phyloP scores from a whole-genome alignment of 2,797 vertebrate genomes.

The Nyctalus aviator region DNA sequence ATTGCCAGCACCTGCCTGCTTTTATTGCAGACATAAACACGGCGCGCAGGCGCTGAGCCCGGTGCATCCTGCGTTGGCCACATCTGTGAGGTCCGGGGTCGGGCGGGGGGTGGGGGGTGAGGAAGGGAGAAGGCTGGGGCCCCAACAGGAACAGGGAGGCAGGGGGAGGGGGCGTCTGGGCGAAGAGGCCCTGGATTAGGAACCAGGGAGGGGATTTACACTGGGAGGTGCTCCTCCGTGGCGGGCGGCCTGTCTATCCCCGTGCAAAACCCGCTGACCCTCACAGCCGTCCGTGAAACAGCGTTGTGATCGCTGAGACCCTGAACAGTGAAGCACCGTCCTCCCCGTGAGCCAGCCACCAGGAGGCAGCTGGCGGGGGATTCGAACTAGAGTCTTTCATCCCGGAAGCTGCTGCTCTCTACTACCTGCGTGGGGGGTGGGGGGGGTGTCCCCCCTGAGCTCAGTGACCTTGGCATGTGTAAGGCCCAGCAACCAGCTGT shows the following conservation, averaged over 20 bases:
- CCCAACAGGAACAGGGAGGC: accelerated
- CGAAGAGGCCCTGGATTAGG: neutral
- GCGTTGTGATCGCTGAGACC: neutral
- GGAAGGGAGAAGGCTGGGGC: neutral
- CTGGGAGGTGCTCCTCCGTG: neutral
- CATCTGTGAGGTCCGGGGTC: neutral
- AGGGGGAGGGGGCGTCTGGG: neutral
- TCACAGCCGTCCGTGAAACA: neutral
- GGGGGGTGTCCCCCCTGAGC: neutral
- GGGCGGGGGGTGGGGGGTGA: neutral
- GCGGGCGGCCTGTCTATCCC: neutral
- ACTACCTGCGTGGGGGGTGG: accelerated
- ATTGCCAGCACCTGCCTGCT: conserved; percentile 82
- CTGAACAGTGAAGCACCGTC: accelerated
- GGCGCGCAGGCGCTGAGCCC: neutral
- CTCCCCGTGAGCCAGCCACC: neutral
- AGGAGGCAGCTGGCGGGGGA: accelerated
- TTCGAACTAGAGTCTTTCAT: neutral
- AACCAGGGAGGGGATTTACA: neutral
- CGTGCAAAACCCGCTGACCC: accelerated
- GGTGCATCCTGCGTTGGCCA: neutral
- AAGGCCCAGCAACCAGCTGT: accelerated
- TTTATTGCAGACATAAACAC: conserved; percentile 80
- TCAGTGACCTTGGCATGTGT: neutral
- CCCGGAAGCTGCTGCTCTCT: neutral